phyloP scores from a whole-genome alignment of 2,797 vertebrate genomes.

The Diplodus sargus region DNA sequence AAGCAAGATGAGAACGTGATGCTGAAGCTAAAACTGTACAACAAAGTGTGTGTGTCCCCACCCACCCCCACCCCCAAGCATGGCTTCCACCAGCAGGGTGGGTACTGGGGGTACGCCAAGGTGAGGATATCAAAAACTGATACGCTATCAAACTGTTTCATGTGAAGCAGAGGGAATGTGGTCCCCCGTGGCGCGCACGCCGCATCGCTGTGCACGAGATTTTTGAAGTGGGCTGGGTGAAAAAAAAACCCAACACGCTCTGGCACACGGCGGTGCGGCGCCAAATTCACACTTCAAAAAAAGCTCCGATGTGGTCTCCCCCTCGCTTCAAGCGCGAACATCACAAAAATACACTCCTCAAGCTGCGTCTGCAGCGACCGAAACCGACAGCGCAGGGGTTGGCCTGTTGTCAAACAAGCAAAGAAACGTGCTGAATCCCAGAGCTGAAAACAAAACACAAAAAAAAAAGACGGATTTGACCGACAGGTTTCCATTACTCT shows the following conservation, averaged over 20 bases:
- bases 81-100: constrained; percentile 15
- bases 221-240: constrained; percentile 56
- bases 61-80: constrained; percentile 2
- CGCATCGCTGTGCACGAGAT: constrained; percentile 48
- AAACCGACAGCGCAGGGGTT: constrained; percentile 19
- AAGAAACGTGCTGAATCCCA: constrained; percentile 29
- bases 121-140: constrained; percentile 59
- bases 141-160: constrained; percentile 47
- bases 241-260: constrained; percentile 51
- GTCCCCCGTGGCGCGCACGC: constrained; percentile 34
- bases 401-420: constrained; percentile 42
- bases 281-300: constrained; percentile 56
- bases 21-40: constrained; percentile 27
- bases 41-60: neutral
- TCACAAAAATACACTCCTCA: constrained; percentile 52
- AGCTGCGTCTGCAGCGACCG: constrained; percentile 37
- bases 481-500: constrained; percentile 61
- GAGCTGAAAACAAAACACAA: constrained; percentile 21
- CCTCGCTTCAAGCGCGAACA: constrained; percentile 53
- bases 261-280: constrained; percentile 21
- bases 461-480: constrained; percentile 17
- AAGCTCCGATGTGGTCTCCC: constrained; percentile 44
- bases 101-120: constrained; percentile 30
- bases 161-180: constrained; percentile 44
- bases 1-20: constrained; percentile 38